Evolutionary conservation across 2,888 invertebrate species (phyloP).

Genomic region (Tromatobia lineatoria): DNA sequence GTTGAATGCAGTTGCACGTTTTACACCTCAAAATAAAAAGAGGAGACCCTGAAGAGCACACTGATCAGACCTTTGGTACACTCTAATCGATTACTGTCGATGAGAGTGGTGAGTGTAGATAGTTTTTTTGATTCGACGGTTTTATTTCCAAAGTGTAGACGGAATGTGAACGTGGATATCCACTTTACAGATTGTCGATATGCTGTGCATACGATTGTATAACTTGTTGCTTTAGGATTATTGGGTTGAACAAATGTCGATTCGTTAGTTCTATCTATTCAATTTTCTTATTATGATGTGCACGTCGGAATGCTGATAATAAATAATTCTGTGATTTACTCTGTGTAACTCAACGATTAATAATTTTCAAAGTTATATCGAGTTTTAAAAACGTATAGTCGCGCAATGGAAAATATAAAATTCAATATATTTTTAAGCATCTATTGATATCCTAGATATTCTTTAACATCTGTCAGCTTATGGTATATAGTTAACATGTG

Average conservation of each 20-base stretch:
- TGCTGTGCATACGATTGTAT: background rate
- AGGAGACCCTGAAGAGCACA: slow-evolving; percentile 51
- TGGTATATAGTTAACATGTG: too few species aligned
- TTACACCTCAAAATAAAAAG: slow-evolving; percentile 47
- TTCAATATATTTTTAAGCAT: too few species aligned
- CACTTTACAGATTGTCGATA: slow-evolving; percentile 8
- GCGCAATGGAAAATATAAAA: too few species aligned
- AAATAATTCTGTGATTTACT: background rate
- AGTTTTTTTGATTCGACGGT: slow-evolving; percentile 18
- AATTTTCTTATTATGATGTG: background rate
- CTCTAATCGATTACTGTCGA: slow-evolving; percentile 63
- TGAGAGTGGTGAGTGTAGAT: slow-evolving; percentile 42
- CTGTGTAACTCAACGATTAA: background rate
- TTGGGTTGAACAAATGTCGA: background rate
- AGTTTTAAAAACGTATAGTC: too few species aligned
- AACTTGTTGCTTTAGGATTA: background rate
- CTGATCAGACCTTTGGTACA: slow-evolving; percentile 57
- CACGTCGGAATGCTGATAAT: background rate
- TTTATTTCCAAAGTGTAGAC: background rate
- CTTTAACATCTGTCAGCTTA: too few species aligned
- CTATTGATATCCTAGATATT: too few species aligned
- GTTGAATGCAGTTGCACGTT: slow-evolving; percentile 50
- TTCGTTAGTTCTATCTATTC: background rate
- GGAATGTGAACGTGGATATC: background rate
- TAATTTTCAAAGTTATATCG: too few species aligned